Evolutionary conservation across 1,140 invertebrate species (phyloP).

Genomic region (Atta cephalotes): DNA sequence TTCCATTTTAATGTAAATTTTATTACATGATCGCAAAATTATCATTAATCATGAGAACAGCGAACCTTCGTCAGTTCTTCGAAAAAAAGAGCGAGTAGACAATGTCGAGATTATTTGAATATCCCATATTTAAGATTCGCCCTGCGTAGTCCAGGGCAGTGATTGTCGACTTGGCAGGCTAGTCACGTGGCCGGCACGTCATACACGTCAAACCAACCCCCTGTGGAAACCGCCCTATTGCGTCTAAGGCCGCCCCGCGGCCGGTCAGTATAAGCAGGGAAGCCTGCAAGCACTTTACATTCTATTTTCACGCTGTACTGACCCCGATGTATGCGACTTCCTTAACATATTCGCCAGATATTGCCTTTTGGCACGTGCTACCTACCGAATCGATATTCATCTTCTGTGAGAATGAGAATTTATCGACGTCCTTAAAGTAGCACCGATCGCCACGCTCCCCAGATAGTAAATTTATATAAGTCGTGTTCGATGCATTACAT

Average conservation of each 20-base stretch:
- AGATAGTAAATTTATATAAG: background rate
- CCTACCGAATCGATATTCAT: conserved; percentile 77
- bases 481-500: background rate
- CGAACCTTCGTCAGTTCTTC: background rate
- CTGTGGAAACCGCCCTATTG: conserved; percentile 71
- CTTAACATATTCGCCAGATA: conserved; percentile 83
- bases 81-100: background rate
- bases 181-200: conserved; percentile 85
- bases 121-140: conserved; percentile 85
- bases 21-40: background rate
- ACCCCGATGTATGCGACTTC: conserved; percentile 84
- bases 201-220: conserved; percentile 85
- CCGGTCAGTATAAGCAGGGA: conserved; percentile 44
- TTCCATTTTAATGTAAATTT: background rate
- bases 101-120: conserved; percentile 84
- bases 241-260: conserved; percentile 72
- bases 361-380: conserved; percentile 82
- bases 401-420: conserved; percentile 65
- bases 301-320: conserved; percentile 86
- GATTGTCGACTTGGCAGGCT: conserved; percentile 85
- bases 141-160: conserved; percentile 82
- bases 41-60: background rate
- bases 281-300: conserved; percentile 83
- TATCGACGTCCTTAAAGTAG: conserved; percentile 43
- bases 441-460: conserved; percentile 18